Evolutionary conservation across 2,797 vertebrate genomes (phyloP), one percentile per base, ranked within the genome.

Genomic region (Xyrichtys novacula): DNA sequence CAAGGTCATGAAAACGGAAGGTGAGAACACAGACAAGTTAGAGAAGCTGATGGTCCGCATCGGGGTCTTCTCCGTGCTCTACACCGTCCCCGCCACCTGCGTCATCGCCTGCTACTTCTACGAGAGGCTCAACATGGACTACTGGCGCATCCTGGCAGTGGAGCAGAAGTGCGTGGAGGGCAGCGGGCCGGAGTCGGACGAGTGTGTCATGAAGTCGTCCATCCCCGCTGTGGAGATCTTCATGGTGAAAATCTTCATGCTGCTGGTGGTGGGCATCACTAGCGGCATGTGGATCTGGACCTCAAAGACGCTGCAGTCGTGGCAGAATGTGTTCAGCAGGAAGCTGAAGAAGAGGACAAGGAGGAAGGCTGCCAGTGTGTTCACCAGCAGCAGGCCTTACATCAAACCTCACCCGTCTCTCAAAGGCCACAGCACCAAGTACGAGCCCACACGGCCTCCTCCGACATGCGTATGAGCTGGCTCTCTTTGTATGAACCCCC

Each of bases 281-380:
- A 98, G 98, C 6, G 97, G 98, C 40, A 96, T 99, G 95, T 99
- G 98, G 98, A 95, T 99, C 89, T 99, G 98, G 98, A 99, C 97
- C 26, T 96, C 97, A 66, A 99, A 99, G 91, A 99, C 97, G 0
- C 91, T 99, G 73, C 97, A 98, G 70, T 98, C 98, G 5, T 99
- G 98, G 98, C 97, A 98, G 90, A 95, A 95, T 0, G 94, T 98
- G 52, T 99, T 97, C 75, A 96, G 96, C 88, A 93, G 95, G 69
- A 94, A 96, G 79, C 76, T 99, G 36, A 96, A 94, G 92, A 96
- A 95, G 87, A 95, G 95, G 84, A 95, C 94, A 3, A 91, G 96
- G 74, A 91, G 96, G 83, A 98, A 98, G 92, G 95, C 97, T 0
- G 95, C 95, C 47, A 96, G 97, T 9, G 96, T 96, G 36, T 95